These are phyloP conservation scores for Caenorhabditis sp. DNA, from an alignment of 2,888 invertebrate genomes.

Conservation along the genomic window DNA sequence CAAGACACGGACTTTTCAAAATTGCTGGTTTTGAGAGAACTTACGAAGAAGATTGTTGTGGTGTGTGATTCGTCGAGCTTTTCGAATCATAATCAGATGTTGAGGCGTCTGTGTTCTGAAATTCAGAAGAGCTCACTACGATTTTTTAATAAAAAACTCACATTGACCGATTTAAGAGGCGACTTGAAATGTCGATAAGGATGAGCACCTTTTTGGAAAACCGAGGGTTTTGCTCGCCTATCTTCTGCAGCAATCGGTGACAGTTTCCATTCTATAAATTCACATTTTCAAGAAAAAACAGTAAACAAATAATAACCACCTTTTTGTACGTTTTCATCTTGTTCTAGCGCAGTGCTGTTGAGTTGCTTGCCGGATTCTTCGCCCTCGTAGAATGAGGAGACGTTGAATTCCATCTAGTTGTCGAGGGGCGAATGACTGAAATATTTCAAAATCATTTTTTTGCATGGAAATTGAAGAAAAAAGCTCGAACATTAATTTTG, in stretches of 20 bases:
- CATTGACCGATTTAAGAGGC: conserved; percentile 34
- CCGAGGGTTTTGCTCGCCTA: conserved; percentile 15
- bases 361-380: conserved; percentile 51
- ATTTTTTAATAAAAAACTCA: background rate
- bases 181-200: conserved; percentile 21
- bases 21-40: background rate
- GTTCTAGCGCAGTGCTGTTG: conserved; percentile 61
- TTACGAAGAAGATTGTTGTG: conserved; percentile 15
- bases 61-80: conserved; percentile 13
- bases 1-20: background rate
- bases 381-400: conserved; percentile 57
- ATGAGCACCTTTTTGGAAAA: conserved; percentile 8
- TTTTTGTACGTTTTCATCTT: conserved; percentile 50
- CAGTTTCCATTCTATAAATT: conserved; percentile 61
- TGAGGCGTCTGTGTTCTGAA: conserved; percentile 25
- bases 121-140: background rate
- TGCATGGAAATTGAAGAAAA: background rate
- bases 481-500: background rate
- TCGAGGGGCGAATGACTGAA: conserved; percentile 7
- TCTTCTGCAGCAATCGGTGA: conserved; percentile 57
- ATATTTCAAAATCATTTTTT: background rate
- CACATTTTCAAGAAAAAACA: background rate
- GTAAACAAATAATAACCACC: background rate
- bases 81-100: conserved; percentile 39
- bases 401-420: conserved; percentile 59